Evolutionary conservation across 2,888 invertebrate species (phyloP), one percentile per base, ranked within the genome.

Genomic region (Erebia ligea): DNA sequence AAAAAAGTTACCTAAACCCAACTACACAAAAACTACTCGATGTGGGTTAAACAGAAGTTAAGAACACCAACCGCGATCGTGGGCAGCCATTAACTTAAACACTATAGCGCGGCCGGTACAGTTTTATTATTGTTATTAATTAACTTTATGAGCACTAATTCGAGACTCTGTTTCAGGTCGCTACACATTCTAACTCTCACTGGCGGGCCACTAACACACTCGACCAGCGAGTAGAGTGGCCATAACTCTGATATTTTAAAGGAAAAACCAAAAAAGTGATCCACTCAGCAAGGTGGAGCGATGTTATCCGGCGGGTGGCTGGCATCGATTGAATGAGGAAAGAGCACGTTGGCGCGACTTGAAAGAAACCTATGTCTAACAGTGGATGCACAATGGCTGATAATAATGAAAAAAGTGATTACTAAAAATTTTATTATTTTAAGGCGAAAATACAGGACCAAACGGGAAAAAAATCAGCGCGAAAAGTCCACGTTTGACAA

Each of bases 141-240:
- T 77, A 75, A 76, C 75, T 80, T 81, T 78, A 80, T 81, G 80
- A 77, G 77, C 77, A 76, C 79, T 81, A 82, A 82, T 81, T 80
- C 77, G 77, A 74, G 78, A 72, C 72, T 79, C 73, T 78, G 77
- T 80, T 78, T 80, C 80, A 80, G 82, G 82, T 86, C 81, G 85
- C 75, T 84, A 84, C 84, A 85, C 83, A 84, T 88, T 84, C 81
- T 86, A 87, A 90, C 90, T 91, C 91, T 91, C 90, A 90, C 91
- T 90, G 81, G 74, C 80, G 82, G 69, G 80, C 89, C 83, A 88
- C 88, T 87, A 82, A 87, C 87, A 88, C 81, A 86, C 85, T 87
- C 81, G 76, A 70, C 57, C 57, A 25, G 42, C 9, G 52, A 42
- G 70, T 76, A 74, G 72, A 73, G 73, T 67, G 70, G 67, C 75